Percentiles rank a stretch among this genome's conserved stretches.
Evolutionary conservation across 2,888 invertebrate species (phyloP).

Genomic region (Odontocolon sp.): DNA sequence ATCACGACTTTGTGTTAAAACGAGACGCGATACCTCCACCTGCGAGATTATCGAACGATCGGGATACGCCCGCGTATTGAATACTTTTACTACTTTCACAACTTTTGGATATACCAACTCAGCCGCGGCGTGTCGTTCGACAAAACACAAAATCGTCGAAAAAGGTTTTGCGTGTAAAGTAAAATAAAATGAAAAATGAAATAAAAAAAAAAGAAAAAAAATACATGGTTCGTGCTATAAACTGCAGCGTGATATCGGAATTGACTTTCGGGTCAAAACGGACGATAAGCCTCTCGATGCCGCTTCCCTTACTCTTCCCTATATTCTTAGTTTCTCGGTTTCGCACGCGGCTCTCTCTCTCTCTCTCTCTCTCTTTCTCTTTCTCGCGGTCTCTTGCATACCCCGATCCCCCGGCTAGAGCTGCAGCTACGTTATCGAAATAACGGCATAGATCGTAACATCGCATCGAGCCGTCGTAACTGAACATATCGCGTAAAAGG

Average conservation of each 20-base stretch:
- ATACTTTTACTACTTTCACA: not conserved
- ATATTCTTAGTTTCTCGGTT: not conserved
- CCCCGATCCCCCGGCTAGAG: too few relatives aligned
- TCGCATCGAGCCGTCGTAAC: not conserved
- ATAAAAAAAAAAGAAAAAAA: not conserved
- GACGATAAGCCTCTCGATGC: not conserved
- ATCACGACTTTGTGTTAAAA: too few relatives aligned
- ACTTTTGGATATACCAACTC: not conserved
- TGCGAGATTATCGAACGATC: not conserved
- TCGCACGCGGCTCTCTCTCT: not conserved
- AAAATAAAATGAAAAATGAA: not conserved
- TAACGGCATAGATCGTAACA: not conserved
- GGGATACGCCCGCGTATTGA: not conserved
- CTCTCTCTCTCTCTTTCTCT: not conserved
- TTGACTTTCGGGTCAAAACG: not conserved
- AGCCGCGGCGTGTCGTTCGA: not conserved
- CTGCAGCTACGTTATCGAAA: not conserved
- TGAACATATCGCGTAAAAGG: not conserved
- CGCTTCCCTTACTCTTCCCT: not conserved
- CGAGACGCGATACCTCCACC: too few relatives aligned
- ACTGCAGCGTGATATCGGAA: not conserved
- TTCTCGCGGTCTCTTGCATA: not conserved
- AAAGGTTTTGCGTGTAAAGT: slow-evolving; percentile 30
- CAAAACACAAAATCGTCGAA: slow-evolving; percentile 17
- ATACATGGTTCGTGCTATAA: slow-evolving; percentile 17